Base-by-base conservation (phyloP, 2,888 invertebrate genomes). In the Nowickia ferox region DNA sequence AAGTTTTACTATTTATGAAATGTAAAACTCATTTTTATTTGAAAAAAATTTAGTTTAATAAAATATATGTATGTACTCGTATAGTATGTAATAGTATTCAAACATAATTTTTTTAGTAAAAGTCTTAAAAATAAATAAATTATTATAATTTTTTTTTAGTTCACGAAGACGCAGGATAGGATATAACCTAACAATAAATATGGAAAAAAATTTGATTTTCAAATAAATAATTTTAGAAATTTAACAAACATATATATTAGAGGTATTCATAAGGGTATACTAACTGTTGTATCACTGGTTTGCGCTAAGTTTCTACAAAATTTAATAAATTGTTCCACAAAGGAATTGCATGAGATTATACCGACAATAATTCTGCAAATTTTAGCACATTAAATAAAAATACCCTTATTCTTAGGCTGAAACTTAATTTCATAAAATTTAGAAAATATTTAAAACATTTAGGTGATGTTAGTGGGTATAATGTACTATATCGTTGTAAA, bases 1-100 rank as follows among this genome's bases (percentile, higher is more conserved):
- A 84, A 85, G 83, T 85, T 87, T 85, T 57, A 85, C 84, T 69
- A 74, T 82, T 87, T 78, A 74, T 65, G 38, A 75, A 63, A 61
- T 22, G 42, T 42, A 66, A 75, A 76, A 79, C 46, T 46, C 42
- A 72, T 61, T 59, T 48, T 69, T 30, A 22, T 77, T 69, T 17
- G 9, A 10, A 61, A 30, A 13, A 48, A 48, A 40, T 19, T 9
- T 59, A 30, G 30, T 9, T 59, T 57, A 57, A 44, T n/a, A n/a
- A 71, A 71, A 22, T 55, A 65, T 22, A 19, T 46, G 13, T 9
- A 44, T 44, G 15, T 13, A 4, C 13, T 10, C 1, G 10, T 42
- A 15, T 44, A 17, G 22, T 15, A 30, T 30, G 9, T 5, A 22
- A 55, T 22, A 55, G 22, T 9, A 13, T 22, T 30, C 22, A 22